Base-by-base conservation (phyloP, 2,888 invertebrate species). In the Cactoblastis cactorum region DNA sequence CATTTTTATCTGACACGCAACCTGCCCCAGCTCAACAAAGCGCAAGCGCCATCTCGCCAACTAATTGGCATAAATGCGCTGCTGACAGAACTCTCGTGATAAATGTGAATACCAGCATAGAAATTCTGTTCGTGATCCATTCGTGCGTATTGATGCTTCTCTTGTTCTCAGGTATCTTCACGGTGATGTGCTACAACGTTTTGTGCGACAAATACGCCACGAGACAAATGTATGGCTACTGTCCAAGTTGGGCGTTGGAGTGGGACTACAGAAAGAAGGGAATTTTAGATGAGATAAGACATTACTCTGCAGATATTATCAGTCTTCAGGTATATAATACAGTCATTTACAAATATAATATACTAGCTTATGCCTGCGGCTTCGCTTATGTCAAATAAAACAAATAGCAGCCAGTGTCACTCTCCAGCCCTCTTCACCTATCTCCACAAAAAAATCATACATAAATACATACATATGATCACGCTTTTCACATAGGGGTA, bases 161-260 rank as follows among this genome's bases (percentile, higher is more conserved):
- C 49, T 37, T 39, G 51, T 50, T 60, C 67, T 34, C 90, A 95
- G 96, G 97, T 91, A 96, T 97, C 82, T 98, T 99, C 91, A 98
- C 99, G 63, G 98, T 99, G 71, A 98, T 99, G 97, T 99, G 99
- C 87, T 99, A 99, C 92, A 99, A 99, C 90, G 98, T 99, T 62
- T 92, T 99, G 65, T 98, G 99, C 91, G 98, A 99, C 92, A 98
- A 98, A 90, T 99, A 98, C 81, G 99, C 99, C 57, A 99, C 99
- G 49, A 91, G 98, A 69, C 98, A 98, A 89, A 97, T 98, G 96
- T 99, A 99, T 91, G 98, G 97, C 67, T 99, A 99, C 90, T 99
- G 99, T 83, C 99, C 99, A 17, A 96, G 97, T 67, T 99, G 99
- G 99, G 99, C 99, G 49, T 92, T 99, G 54, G 96, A 95, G 80